phyloP scores from a whole-genome alignment of 2,888 invertebrate species.

The Prostheceraeus crozeri region DNA sequence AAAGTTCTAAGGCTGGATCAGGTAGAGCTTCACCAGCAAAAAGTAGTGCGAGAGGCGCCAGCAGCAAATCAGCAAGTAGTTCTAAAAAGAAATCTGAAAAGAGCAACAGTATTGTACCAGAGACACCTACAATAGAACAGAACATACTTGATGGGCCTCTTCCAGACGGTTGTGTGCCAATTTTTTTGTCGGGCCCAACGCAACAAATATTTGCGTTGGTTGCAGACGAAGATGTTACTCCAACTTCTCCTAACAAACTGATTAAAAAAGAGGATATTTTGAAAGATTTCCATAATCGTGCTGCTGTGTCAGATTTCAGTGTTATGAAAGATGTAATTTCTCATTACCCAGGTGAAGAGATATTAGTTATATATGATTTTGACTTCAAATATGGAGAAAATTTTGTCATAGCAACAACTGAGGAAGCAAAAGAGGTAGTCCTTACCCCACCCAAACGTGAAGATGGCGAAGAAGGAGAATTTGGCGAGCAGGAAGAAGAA shows the following conservation, averaged over 20 bases:
- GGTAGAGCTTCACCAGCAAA: too few relatives aligned
- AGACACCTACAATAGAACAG: background rate
- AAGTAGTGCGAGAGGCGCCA: too few relatives aligned
- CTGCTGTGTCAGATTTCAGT: constrained; percentile 55
- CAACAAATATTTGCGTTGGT: constrained; percentile 52
- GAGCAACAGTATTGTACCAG: too few relatives aligned
- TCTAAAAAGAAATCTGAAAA: too few relatives aligned
- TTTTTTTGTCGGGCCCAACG: constrained; percentile 54
- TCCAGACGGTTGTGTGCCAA: constrained; percentile 50
- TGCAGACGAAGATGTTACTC: constrained; percentile 52
- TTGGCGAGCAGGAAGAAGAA: constrained; percentile 44
- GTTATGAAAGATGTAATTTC: constrained; percentile 52
- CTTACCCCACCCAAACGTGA: too few relatives aligned
- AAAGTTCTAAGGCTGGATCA: too few relatives aligned
- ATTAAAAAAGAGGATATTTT: constrained; percentile 52
- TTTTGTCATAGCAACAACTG: constrained; percentile 52
- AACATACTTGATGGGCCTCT: constrained; percentile 39
- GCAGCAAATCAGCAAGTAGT: too few relatives aligned
- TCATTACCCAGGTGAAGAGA: constrained; percentile 54
- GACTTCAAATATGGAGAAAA: constrained; percentile 57
- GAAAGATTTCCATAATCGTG: constrained; percentile 51
- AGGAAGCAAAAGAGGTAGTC: constrained; percentile 50
- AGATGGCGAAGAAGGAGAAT: constrained; percentile 39
- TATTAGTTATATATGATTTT: constrained; percentile 54
- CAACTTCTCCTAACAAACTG: constrained; percentile 50